Conservation (phyloP, 2,113 vertebrate genomes). For the Eidolon helvum region DNA sequence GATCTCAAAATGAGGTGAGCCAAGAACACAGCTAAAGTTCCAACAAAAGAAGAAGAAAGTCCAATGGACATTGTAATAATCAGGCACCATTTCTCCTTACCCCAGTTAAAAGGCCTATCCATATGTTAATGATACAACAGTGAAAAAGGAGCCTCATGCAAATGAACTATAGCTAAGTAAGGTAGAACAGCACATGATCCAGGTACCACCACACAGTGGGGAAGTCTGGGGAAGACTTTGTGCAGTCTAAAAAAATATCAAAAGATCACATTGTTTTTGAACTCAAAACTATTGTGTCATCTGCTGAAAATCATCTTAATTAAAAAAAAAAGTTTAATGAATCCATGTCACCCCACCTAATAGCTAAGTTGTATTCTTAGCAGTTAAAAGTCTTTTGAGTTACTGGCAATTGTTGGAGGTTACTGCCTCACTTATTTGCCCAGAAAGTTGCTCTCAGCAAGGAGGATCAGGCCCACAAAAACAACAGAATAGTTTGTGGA, state of each 20-base stretch:
- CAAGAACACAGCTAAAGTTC: neutral
- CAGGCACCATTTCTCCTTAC: neutral
- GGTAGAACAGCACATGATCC: neutral
- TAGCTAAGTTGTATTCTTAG: neutral
- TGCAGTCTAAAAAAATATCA: neutral
- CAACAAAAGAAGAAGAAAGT: neutral
- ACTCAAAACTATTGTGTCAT: neutral
- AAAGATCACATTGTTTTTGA: neutral
- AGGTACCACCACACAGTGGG: no score
- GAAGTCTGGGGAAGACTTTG: neutral
- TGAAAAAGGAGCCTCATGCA: neutral
- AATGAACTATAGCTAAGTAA: neutral
- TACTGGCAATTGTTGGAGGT: neutral
- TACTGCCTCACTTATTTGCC: neutral
- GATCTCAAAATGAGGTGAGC: neutral
- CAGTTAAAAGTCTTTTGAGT: neutral
- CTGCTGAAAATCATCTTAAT: neutral
- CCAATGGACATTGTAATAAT: neutral
- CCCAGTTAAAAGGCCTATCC: neutral
- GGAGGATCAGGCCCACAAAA: neutral
- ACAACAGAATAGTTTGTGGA: neutral
- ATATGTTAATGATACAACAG: neutral
- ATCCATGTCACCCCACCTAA: neutral
- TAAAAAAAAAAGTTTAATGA: neutral
- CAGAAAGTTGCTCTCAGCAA: neutral